Conservation (phyloP, 2,113 vertebrate species). For the Orientallactaga bullata region DNA sequence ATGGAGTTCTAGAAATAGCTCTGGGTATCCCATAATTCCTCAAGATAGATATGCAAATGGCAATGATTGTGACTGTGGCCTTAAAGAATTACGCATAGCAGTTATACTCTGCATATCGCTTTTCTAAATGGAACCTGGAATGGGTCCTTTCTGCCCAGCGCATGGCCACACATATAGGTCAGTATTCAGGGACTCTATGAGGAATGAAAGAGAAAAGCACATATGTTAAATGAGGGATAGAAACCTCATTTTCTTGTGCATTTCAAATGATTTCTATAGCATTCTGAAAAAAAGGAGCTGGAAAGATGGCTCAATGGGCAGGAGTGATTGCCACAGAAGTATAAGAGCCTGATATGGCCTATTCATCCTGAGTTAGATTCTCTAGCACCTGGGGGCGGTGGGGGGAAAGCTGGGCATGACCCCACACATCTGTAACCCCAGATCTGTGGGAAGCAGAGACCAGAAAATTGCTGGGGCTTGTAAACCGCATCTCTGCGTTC, state of each 20-base stretch:
- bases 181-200: neutral
- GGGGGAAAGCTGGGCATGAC: no score
- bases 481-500: no score
- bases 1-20: constrained; percentile 79
- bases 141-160: neutral
- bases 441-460: no score
- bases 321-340: neutral
- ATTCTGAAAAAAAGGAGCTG: neutral
- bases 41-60: constrained; percentile 75
- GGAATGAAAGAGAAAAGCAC: neutral
- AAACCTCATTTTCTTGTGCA: neutral
- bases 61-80: neutral
- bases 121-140: neutral
- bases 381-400: no score
- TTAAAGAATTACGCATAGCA: constrained; percentile 41
- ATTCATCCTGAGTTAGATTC: no score
- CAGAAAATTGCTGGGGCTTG: no score
- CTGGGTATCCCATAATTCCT: constrained; percentile 79
- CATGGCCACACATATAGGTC: neutral
- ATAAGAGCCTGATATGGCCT: no score
- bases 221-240: neutral
- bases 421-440: no score
- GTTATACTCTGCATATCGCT: constrained; percentile 14
- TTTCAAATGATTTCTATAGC: constrained; percentile 41
- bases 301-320: no score